phyloP scores from a whole-genome alignment of 2,797 vertebrate genomes.

The Scolopax rusticola region DNA sequence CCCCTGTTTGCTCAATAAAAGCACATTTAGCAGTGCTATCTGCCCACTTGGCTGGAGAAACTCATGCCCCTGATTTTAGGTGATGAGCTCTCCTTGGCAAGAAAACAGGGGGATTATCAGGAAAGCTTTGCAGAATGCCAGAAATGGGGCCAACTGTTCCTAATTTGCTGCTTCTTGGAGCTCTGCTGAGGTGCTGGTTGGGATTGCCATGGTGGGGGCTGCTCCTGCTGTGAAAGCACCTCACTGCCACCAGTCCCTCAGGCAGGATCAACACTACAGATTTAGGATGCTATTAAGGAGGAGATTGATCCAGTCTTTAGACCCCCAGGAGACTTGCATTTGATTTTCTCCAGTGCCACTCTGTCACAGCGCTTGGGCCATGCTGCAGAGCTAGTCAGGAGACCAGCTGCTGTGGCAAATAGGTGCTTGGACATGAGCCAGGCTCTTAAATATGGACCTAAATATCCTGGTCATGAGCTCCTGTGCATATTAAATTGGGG shows the following conservation, averaged over 20 bases:
- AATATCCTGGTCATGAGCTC: background rate
- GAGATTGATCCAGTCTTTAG: background rate
- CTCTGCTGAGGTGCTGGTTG: background rate
- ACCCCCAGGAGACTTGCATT: background rate
- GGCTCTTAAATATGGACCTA: background rate
- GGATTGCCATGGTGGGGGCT: background rate
- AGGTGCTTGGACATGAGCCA: background rate
- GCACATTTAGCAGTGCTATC: accelerated
- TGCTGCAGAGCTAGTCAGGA: background rate
- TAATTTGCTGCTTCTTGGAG: background rate
- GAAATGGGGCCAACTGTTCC: background rate
- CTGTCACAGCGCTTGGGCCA: background rate
- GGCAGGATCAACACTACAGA: background rate
- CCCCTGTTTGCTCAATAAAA: background rate
- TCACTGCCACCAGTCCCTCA: background rate
- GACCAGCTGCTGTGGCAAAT: background rate
- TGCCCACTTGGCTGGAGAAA: background rate
- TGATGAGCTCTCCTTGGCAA: background rate
- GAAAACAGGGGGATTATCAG: background rate
- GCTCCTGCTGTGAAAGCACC: accelerated
- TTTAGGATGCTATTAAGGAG: background rate
- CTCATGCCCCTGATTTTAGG: background rate
- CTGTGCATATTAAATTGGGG: background rate
- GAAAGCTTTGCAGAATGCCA: background rate
- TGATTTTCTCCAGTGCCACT: background rate